A percentile compares a stretch with the other conserved stretches of the same genome.
Conservation (phyloP, 2,113 vertebrate genomes). For the Strix uralensis region DNA sequence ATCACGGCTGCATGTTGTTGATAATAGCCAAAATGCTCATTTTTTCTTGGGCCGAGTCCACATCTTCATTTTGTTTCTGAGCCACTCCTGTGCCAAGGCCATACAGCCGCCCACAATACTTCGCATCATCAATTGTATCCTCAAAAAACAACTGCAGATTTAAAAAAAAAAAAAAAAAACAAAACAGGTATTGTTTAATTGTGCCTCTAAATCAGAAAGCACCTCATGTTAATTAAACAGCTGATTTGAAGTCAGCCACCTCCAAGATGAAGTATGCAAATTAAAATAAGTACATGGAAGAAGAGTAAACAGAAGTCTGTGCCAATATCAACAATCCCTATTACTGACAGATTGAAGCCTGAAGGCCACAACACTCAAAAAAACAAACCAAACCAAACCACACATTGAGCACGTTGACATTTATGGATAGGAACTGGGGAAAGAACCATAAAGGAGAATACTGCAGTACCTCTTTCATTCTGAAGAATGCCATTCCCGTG, state of each 20-base stretch:
- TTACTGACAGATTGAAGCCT: background rate
- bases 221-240: background rate
- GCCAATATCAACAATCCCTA: background rate
- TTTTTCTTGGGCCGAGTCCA: conserved; percentile 80
- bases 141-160: conserved; percentile 92
- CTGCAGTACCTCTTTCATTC: conserved; percentile 93
- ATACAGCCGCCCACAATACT: conserved; percentile 95
- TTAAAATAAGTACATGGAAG: background rate
- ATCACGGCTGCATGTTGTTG: conserved; percentile 80
- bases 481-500: conserved; percentile 98
- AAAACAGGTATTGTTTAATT: background rate
- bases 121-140: conserved; percentile 98
- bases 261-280: background rate
- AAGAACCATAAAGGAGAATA: background rate
- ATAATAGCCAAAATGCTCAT: conserved; percentile 82
- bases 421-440: background rate
- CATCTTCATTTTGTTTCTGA: conserved; percentile 90
- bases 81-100: conserved; percentile 93
- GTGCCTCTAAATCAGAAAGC: background rate
- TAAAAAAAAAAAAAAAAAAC: background rate
- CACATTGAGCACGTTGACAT: background rate
- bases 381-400: background rate
- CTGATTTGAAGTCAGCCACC: background rate
- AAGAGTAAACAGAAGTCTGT: background rate
- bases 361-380: background rate